Evolutionary conservation across 2,888 invertebrate species (phyloP), one percentile per base, ranked within the genome.

Genomic region (Toxonevra muliebris): DNA sequence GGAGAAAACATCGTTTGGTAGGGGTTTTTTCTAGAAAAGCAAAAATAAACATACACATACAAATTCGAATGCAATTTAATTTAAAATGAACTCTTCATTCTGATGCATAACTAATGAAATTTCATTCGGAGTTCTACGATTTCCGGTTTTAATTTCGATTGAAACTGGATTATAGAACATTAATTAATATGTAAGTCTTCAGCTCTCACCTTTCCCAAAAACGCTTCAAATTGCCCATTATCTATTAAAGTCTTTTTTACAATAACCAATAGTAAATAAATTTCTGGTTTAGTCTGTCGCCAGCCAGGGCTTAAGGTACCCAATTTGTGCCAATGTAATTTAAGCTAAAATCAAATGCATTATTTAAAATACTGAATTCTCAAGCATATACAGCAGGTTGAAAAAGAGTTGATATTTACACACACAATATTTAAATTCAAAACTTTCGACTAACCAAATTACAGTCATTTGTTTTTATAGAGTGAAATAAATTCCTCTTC

Each of bases 311-410:
- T 87, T 3, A 89, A 87, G 9, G 90, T 90, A 0, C 90, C 85
- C 4, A 91, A 78, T 72, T 88, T 88, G 71, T 90, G 88, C 91
- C 91, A 91, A 68, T 87, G 83, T 69, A 88, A 86, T 70, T 87
- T 87, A 0, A 88, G 75, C 84, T 88, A 74, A 20, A 84, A 45
- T 20, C n/a, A 54, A 42, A 45, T 50, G 40, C 15, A 30, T 62
- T 30, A 4, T 2, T 30, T 30, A 30, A 7, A 30, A 4, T 30
- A 30, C 7, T 7, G 7, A 30, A 30, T 30, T 30, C 30, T 30
- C 7, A 30, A 30, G 3, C 30, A 30, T n/a, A 30, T 30, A 4
- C 30, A n/a, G n/a, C n/a, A n/a, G n/a, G n/a, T n/a, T n/a, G n/a
- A n/a, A n/a, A n/a, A n/a, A n/a, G n/a, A n/a, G n/a, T n/a, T n/a